Percentiles rank a stretch among this genome's conserved stretches.
phyloP scores from a whole-genome alignment of 1,140 invertebrate species.

The Agrypnia vestita region DNA sequence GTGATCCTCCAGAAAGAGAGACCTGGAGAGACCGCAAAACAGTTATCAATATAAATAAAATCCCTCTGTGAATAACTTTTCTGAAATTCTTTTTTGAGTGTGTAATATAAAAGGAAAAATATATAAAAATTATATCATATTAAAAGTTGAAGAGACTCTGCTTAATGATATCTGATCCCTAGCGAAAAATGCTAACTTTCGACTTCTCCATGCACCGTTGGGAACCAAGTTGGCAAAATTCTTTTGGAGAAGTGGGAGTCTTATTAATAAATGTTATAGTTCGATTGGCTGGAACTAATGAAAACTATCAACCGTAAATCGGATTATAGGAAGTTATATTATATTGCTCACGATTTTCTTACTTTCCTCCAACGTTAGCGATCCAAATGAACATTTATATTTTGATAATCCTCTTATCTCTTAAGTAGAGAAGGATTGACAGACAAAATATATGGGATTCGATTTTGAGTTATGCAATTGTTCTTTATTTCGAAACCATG shows the following conservation, averaged over 20 bases:
- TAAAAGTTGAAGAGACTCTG: background rate
- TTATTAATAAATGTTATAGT: constrained; percentile 22
- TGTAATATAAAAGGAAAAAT: no score
- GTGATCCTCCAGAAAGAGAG: no score
- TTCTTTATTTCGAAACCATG: no score
- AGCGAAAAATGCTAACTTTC: constrained; percentile 19
- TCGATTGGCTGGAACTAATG: constrained; percentile 36
- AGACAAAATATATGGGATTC: background rate
- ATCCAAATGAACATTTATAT: background rate
- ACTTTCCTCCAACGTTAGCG: background rate
- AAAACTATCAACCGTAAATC: constrained; percentile 26
- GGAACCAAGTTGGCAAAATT: constrained; percentile 16
- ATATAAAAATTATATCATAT: no score
- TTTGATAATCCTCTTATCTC: background rate
- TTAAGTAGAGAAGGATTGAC: background rate
- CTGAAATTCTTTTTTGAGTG: no score
- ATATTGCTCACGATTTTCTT: constrained; percentile 3
- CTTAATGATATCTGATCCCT: constrained; percentile 11
- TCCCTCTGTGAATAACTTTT: no score
- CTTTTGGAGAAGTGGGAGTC: background rate
- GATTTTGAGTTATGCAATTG: no score
- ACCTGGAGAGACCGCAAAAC: no score
- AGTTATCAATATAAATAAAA: no score
- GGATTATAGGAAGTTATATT: constrained; percentile 16
- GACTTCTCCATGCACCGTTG: background rate